Evolutionary conservation across 2,888 invertebrate species (phyloP).

Genomic region (Erebia epiphron): DNA sequence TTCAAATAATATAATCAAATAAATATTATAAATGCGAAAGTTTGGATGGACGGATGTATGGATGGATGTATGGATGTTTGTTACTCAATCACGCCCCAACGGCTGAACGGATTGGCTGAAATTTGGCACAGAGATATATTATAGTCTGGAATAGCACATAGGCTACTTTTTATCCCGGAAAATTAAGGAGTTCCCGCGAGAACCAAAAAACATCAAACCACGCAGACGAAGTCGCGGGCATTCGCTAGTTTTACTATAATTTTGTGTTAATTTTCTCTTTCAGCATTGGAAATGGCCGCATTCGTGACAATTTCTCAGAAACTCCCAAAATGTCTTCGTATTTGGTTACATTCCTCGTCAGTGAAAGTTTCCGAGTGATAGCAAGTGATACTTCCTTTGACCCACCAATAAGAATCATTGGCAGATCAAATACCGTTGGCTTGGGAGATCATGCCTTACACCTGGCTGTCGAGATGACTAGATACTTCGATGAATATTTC

Average conservation of each 20-base stretch:
- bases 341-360: constrained; percentile 91
- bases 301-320: constrained; percentile 66
- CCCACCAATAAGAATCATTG: constrained; percentile 71
- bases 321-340: constrained; percentile 92
- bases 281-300: constrained; percentile 51
- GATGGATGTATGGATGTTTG: too few relatives aligned
- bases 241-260: background rate
- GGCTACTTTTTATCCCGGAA: too few relatives aligned
- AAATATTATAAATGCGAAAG: too few relatives aligned
- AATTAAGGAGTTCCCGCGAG: too few relatives aligned
- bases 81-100: too few relatives aligned
- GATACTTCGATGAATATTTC: constrained; percentile 67
- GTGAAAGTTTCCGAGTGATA: constrained; percentile 69
- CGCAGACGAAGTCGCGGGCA: too few relatives aligned
- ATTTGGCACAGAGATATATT: too few relatives aligned
- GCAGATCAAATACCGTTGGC: constrained; percentile 67
- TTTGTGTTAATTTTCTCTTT: constrained; percentile 35
- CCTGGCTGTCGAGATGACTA: constrained; percentile 65
- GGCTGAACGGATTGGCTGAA: too few relatives aligned
- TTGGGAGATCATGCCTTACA: constrained; percentile 62
- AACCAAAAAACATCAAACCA: too few relatives aligned
- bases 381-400: constrained; percentile 59
- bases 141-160: too few relatives aligned
- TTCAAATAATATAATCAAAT: too few relatives aligned
- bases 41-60: too few relatives aligned